Evolutionary conservation across 53 echinoderm and acorn worm species (phyloP), one percentile per base, ranked within the genome.

Genomic region (Holothuria leucospilota): DNA sequence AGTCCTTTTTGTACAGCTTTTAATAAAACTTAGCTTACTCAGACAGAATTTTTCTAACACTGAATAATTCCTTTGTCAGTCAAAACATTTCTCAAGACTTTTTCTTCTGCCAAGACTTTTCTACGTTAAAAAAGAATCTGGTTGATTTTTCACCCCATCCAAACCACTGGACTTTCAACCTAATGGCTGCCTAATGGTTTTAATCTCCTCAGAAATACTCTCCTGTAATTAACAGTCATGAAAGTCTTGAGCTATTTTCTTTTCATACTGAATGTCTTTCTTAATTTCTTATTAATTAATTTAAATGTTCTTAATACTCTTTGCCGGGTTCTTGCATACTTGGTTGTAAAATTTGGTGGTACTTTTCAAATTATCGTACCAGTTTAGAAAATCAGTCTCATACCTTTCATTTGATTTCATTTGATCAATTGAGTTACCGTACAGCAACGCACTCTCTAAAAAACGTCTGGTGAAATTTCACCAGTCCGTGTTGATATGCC

Each of bases 241-340:
- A 25, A 42, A 75, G 16, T 46, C 13, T 75, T 75, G 53, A 46
- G 27, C 26, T 75, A 49, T 40, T 20, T 51, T 8, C 21, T 51
- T 46, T 51, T 75, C 77, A 46, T 51, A 75, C 18, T 42, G 77
- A 42, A 46, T 46, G 20, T 75, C 42, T 51, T 75, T 75, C 26
- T 51, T 23, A 75, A 7, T 18, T 21, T 75, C 8, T 46, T 40
- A 10, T n/a, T n/a, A n/a, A n/a, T n/a, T n/a, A n/a, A n/a, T n/a
- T 75, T 75, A 8, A n/a, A 6, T 75, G 18, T 5, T 21, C 49
- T 41, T n/a, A 52, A n/a, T 13, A 25, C 23, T 52, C 77, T 41
- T 42, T 75, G 77, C 6, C 21, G 20, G 5, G 20, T 46, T 3
- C 16, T 75, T 13, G 8, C 18, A 20, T 42, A 52, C 5, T 51